A percentile compares a stretch with the other conserved stretches of the same genome.
These are phyloP conservation scores for Mythimna ferrago DNA, from an alignment of 2,888 invertebrate species.

Conservation along the genomic window DNA sequence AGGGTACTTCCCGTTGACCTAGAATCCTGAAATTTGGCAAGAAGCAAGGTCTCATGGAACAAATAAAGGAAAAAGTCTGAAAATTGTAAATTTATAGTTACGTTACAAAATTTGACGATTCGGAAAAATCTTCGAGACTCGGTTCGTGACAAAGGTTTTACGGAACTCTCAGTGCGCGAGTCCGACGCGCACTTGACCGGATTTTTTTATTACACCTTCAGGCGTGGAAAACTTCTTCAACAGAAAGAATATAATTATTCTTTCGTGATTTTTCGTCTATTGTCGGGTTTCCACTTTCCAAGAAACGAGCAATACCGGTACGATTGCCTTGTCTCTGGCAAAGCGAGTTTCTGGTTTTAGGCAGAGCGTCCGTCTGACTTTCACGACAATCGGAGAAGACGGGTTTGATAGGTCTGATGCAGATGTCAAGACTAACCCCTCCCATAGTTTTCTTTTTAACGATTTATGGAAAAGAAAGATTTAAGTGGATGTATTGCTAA, in stretches of 20 bases:
- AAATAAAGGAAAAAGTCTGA: too few species aligned
- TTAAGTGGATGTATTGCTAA: background rate
- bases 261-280: slow-evolving; percentile 13
- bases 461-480: background rate
- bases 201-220: background rate
- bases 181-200: too few species aligned
- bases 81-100: too few species aligned
- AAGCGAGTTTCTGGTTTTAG: slow-evolving; percentile 43
- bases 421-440: background rate
- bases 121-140: too few species aligned
- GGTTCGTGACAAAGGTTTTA: too few species aligned
- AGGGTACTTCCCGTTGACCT: too few species aligned
- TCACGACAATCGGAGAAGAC: slow-evolving; percentile 36
- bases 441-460: background rate
- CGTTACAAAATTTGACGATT: background rate
- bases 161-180: too few species aligned
- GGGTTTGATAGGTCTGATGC: slow-evolving; percentile 10
- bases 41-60: too few species aligned
- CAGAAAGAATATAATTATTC: background rate
- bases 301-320: slow-evolving; percentile 24
- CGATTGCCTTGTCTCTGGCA: slow-evolving; percentile 32
- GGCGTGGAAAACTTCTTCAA: background rate
- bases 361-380: slow-evolving; percentile 36
- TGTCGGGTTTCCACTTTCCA: slow-evolving; percentile 32
- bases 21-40: too few species aligned